phyloP scores from a whole-genome alignment of 1,140 invertebrate genomes.

The Anastrepha obliqua region DNA sequence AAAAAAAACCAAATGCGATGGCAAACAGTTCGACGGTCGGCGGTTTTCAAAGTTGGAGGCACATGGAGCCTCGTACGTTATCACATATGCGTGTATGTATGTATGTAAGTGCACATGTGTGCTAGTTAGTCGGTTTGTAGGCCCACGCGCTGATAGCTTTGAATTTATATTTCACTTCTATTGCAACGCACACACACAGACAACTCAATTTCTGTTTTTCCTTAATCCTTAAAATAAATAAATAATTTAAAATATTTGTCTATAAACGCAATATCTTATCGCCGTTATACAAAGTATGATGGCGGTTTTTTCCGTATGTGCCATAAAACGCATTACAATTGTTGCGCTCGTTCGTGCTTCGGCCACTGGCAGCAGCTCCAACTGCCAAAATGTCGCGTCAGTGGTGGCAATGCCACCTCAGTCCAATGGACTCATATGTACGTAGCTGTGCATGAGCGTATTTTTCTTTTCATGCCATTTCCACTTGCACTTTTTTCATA shows the following conservation, averaged over 20 bases:
- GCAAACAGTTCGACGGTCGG: not conserved
- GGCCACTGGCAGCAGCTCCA: not conserved
- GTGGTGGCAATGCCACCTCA: not conserved
- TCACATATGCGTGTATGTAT: not conserved
- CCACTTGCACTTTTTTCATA: not conserved
- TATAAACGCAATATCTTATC: conserved; percentile 33
- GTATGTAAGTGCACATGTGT: not conserved
- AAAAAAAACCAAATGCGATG: no score
- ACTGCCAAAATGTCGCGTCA: not conserved
- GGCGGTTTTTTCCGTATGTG: not conserved
- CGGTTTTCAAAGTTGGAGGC: not conserved
- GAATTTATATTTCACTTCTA: conserved; percentile 15
- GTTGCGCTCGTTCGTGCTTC: not conserved
- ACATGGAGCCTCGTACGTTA: not conserved
- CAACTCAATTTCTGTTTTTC: not conserved
- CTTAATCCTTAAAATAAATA: conserved; percentile 20
- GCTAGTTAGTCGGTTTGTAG: not conserved
- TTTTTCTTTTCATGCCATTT: not conserved
- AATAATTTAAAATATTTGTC: not conserved
- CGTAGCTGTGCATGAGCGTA: not conserved
- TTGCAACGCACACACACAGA: conserved; percentile 4
- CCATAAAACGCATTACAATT: conserved; percentile 5
- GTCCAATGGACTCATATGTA: not conserved
- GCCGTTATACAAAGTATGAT: not conserved
- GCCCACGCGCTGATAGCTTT: conserved; percentile 34